These are phyloP conservation scores for Seriola quinqueradiata DNA, from an alignment of 2,113 vertebrate species.

Conservation along the genomic window DNA sequence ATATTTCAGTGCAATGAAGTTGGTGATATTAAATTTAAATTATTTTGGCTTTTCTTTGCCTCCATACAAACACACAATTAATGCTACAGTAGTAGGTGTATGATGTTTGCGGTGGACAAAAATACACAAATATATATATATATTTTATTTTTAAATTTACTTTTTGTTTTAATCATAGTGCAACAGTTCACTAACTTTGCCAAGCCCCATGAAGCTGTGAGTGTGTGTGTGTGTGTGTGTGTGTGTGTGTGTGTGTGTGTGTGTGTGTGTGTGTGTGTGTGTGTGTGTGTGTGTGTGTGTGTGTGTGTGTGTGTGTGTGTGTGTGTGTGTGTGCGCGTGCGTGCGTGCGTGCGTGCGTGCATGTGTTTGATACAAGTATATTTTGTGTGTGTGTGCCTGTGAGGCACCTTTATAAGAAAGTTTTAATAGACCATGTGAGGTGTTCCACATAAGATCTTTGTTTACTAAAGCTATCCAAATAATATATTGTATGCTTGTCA, in stretches of 20 bases:
- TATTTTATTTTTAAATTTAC: background rate
- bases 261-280: slow-evolving; percentile 8
- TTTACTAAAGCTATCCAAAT: slow-evolving; percentile 90
- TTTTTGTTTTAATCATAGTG: slow-evolving; percentile 22
- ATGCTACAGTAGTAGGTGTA: background rate
- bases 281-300: slow-evolving; percentile 24
- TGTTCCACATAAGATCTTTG: slow-evolving; percentile 87
- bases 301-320: background rate
- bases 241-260: background rate
- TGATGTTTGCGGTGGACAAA: background rate
- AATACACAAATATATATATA: background rate
- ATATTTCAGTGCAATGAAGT: too few species aligned
- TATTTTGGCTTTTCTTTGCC: slow-evolving; percentile 1
- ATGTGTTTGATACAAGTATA: slow-evolving; percentile 42
- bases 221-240: slow-evolving; percentile 29
- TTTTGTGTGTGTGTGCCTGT: slow-evolving; percentile 21
- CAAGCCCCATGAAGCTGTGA: slow-evolving; percentile 44
- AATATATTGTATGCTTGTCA: slow-evolving; percentile 89
- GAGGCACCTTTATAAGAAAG: slow-evolving; percentile 60
- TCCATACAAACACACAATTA: slow-evolving; percentile 6
- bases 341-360: slow-evolving; percentile 15
- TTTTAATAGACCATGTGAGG: slow-evolving; percentile 84
- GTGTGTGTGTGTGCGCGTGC: slow-evolving; percentile 10
- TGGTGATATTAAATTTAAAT: background rate
- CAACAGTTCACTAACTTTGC: slow-evolving; percentile 47